Conservation (phyloP, 2,888 invertebrate species). For the Esperia sulphurella region DNA sequence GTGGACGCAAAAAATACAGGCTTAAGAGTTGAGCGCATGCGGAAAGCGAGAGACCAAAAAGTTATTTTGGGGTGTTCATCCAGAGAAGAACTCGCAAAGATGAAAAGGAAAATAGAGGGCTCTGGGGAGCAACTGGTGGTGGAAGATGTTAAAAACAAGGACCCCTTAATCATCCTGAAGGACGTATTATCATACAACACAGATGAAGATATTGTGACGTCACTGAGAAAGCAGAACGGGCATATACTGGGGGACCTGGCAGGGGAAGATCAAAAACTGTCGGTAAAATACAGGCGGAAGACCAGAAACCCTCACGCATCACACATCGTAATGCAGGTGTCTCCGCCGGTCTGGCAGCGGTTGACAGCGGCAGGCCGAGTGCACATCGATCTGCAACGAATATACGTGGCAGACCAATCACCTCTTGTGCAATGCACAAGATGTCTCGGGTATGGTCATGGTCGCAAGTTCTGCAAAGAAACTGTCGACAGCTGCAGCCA, state of each 20-base stretch:
- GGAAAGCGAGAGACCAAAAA: no score
- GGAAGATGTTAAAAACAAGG: neutral
- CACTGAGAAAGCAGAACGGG: neutral
- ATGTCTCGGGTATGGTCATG: slow-evolving; percentile 5
- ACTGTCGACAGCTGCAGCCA: slow-evolving; percentile 4
- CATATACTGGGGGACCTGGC: neutral
- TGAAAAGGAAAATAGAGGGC: no score
- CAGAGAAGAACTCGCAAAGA: no score
- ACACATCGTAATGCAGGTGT: neutral
- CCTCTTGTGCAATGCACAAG: slow-evolving; percentile 4
- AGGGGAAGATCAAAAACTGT: neutral
- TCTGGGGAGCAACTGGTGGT: neutral
- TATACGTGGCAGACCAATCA: slow-evolving; percentile 1
- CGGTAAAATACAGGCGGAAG: neutral
- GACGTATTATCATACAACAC: neutral
- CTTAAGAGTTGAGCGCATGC: no score
- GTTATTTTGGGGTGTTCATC: no score
- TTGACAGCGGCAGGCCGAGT: neutral
- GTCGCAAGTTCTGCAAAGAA: slow-evolving; percentile 1
- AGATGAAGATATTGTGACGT: neutral
- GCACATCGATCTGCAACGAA: neutral
- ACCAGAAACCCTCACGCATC: neutral
- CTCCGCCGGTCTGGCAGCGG: neutral
- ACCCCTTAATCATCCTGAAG: neutral
- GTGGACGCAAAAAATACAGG: no score